A percentile compares a stretch with the other conserved stretches of the same genome.
Evolutionary conservation across 2,797 vertebrate species (phyloP).

Genomic region (Myotis pilosus): DNA sequence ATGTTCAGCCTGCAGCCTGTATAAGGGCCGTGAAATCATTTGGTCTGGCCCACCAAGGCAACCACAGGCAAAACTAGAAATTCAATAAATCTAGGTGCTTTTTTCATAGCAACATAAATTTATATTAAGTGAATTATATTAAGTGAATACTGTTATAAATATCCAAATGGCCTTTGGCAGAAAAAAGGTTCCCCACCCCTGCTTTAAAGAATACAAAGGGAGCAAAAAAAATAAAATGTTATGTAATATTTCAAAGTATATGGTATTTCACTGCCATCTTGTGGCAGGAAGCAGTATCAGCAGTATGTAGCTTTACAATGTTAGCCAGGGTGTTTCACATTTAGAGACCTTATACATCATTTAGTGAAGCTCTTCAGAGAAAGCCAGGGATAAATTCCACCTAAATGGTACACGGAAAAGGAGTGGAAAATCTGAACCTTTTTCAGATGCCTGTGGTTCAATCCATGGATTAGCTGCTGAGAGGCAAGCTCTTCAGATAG

Average conservation of each 20-base stretch:
- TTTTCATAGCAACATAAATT: too few species aligned
- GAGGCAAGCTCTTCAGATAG: constrained; percentile 20
- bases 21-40: too few species aligned
- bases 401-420: constrained; percentile 50
- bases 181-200: background rate
- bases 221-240: constrained; percentile 10
- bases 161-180: too few species aligned
- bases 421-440: constrained; percentile 23
- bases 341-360: constrained; percentile 33
- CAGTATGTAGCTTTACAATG: constrained; percentile 25
- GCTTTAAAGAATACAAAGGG: constrained; percentile 41
- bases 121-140: too few species aligned
- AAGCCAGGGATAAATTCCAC: constrained; percentile 57
- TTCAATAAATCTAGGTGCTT: too few species aligned
- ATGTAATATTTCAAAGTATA: constrained; percentile 35
- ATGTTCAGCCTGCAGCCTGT: too few species aligned
- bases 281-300: constrained; percentile 72
- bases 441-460: constrained; percentile 11
- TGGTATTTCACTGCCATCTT: constrained; percentile 81
- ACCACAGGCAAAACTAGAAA: too few species aligned
- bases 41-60: too few species aligned
- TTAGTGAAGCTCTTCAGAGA: constrained; percentile 67
- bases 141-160: too few species aligned
- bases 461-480: constrained; percentile 45
- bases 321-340: constrained; percentile 20